A percentile compares a stretch with the other conserved stretches of the same genome.
Evolutionary conservation across 2,113 vertebrate species (phyloP).

Genomic region (Halichoeres trimaculatus): DNA sequence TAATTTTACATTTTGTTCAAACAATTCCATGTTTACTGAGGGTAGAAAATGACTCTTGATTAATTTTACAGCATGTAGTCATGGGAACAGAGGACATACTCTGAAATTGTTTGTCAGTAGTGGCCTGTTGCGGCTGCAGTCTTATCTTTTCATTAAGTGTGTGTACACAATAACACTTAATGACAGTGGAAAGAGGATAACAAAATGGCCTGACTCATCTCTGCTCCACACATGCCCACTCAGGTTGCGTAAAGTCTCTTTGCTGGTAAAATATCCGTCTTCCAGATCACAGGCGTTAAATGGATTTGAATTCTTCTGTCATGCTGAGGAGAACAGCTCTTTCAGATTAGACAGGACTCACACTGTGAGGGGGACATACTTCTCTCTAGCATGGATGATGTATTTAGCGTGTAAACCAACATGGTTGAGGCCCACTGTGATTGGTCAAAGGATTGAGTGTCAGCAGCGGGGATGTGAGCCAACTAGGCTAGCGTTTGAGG

Average conservation of each 20-base stretch:
- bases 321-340: conserved; percentile 12
- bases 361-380: conserved; percentile 23
- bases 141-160: background rate
- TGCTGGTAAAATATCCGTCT: conserved; percentile 6
- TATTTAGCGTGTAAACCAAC: conserved; percentile 39
- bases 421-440: conserved; percentile 46
- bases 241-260: conserved; percentile 6
- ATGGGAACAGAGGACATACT: conserved; percentile 1
- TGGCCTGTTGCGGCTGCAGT: background rate
- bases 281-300: conserved; percentile 17
- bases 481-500: conserved; percentile 55
- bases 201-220: background rate
- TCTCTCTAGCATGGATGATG: conserved; percentile 46
- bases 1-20: background rate
- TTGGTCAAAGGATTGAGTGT: conserved; percentile 47
- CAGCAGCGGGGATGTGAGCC: conserved; percentile 49
- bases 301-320: conserved; percentile 34
- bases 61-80: background rate
- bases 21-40: background rate
- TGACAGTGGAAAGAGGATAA: conserved; percentile 11
- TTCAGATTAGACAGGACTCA: conserved; percentile 35
- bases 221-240: background rate
- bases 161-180: background rate
- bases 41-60: background rate
- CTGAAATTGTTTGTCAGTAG: background rate